Conservation (phyloP, 2,113 vertebrate genomes). For the Willisornis vidua region DNA sequence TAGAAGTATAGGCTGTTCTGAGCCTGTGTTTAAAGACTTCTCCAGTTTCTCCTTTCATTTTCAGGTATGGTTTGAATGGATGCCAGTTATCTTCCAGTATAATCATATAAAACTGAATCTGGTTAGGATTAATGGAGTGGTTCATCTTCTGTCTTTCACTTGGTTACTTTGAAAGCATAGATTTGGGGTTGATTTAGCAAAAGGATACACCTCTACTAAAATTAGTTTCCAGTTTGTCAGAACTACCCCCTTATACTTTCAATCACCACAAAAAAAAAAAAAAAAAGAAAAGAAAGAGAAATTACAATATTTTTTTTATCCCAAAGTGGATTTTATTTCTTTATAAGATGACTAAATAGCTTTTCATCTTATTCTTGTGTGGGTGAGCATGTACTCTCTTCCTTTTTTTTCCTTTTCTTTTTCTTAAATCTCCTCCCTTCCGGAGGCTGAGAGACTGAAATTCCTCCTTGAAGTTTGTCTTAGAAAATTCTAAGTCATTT, state of each 20-base stretch:
- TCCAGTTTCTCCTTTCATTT: not conserved
- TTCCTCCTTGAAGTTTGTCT: not conserved
- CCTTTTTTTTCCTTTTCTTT: rapidly evolving
- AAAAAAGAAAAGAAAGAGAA: not conserved
- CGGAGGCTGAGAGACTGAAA: not conserved
- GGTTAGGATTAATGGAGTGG: not conserved
- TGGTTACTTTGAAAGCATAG: not conserved
- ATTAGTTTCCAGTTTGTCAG: not conserved
- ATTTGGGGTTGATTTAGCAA: not conserved
- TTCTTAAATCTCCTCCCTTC: not conserved
- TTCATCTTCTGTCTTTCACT: not conserved
- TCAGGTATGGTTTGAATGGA: not conserved
- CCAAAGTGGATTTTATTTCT: not conserved
- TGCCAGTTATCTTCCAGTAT: not conserved
- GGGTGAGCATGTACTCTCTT: rapidly evolving
- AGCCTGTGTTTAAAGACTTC: not conserved
- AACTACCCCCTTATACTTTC: not conserved
- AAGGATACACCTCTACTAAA: not conserved
- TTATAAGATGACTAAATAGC: not conserved
- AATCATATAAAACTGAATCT: not conserved
- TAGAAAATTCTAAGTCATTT: not conserved
- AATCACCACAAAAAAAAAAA: not conserved
- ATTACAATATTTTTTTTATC: not conserved
- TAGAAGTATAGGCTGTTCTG: not conserved
- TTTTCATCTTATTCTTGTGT: not conserved